These are phyloP conservation scores for Centruroides sculpturatus DNA, from an alignment of 1,140 invertebrate species.

Conservation along the genomic window DNA sequence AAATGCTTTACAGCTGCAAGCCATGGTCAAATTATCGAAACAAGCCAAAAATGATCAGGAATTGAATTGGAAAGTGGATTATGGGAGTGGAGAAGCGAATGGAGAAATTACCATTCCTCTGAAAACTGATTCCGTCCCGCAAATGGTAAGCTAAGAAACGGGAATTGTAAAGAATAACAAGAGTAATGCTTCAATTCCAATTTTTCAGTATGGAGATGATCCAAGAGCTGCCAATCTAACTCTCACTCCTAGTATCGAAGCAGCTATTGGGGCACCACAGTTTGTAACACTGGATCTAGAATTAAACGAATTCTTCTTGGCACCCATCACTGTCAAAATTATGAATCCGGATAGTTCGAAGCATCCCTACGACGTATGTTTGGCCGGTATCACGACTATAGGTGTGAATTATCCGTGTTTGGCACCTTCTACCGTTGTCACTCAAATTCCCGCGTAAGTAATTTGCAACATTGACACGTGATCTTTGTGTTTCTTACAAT, in stretches of 20 bases:
- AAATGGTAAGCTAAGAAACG: no score
- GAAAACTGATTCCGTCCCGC: no score
- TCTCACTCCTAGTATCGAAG: background rate
- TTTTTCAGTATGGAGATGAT: constrained; percentile 2
- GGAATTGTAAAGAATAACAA: no score
- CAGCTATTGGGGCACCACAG: constrained; percentile 2
- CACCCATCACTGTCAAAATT: constrained; percentile 7
- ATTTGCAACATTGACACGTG: no score
- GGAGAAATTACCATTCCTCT: no score
- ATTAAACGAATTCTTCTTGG: constrained; percentile 9
- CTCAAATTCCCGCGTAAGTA: background rate
- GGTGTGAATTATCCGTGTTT: constrained; percentile 20
- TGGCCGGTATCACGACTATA: constrained; percentile 14
- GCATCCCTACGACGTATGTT: constrained; percentile 15
- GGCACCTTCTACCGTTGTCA: constrained; percentile 11
- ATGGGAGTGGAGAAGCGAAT: no score
- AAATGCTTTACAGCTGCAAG: no score
- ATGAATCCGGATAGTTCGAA: constrained; percentile 8
- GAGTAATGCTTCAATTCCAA: background rate
- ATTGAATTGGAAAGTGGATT: no score
- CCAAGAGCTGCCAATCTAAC: constrained; percentile 2
- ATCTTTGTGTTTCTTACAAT: no score
- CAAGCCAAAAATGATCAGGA: no score
- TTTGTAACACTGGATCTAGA: constrained; percentile 15
- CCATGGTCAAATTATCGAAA: no score